A percentile compares a stretch with the other conserved stretches of the same genome.
phyloP scores from a whole-genome alignment of 2,113 vertebrate genomes.

The Chiloscyllium plagiosum region DNA sequence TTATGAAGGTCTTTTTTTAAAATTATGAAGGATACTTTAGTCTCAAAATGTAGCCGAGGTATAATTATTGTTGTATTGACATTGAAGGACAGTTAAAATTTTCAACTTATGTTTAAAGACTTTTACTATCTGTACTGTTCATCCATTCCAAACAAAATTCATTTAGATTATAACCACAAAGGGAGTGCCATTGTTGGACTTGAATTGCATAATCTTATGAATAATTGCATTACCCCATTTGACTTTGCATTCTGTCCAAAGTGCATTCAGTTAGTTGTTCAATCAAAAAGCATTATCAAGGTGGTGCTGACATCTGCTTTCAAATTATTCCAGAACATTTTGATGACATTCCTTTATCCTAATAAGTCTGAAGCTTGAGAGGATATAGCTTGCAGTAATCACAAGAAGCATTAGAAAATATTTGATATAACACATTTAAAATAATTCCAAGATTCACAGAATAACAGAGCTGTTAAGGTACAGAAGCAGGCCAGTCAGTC shows the following conservation, averaged over 20 bases:
- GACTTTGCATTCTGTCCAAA: constrained; percentile 18
- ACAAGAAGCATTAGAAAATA: neutral
- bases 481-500: no score
- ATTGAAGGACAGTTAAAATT: neutral
- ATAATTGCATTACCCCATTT: neutral
- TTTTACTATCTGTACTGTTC: neutral
- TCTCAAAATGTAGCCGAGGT: neutral
- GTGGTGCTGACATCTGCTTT: neutral
- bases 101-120: neutral
- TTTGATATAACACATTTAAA: neutral
- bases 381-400: neutral
- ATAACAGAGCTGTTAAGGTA: no score
- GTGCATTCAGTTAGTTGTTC: neutral
- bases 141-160: neutral
- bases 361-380: neutral
- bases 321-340: neutral
- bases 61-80: neutral
- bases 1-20: neutral
- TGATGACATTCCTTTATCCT: neutral
- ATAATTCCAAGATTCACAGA: neutral
- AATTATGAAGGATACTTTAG: neutral
- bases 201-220: constrained; percentile 1
- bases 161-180: neutral
- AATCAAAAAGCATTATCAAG: neutral
- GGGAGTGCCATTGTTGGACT: neutral